Evolutionary conservation across 1,140 invertebrate genomes (phyloP).

Genomic region (Aphelinus atriplicis): DNA sequence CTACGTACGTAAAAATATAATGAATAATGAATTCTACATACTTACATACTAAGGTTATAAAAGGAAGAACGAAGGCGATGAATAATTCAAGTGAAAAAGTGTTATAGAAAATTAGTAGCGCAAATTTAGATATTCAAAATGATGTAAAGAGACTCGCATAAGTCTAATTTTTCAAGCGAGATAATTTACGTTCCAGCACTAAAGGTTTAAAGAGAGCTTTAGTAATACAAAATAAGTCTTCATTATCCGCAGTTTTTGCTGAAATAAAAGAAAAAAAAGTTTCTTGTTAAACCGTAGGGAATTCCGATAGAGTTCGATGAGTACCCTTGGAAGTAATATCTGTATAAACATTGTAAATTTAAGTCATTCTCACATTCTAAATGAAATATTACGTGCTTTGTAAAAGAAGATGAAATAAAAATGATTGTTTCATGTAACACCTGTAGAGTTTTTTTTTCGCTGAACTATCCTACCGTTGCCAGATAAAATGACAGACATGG

Average conservation of each 20-base stretch:
- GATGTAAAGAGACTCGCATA: conserved; percentile 8
- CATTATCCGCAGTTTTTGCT: conserved; percentile 28
- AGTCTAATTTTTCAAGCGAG: conserved; percentile 23
- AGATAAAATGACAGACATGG: too few species aligned
- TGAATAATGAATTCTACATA: conserved; percentile 24
- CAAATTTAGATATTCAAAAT: conserved; percentile 27
- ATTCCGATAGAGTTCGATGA: conserved; percentile 27
- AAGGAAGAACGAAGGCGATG: neutral
- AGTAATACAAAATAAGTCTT: conserved; percentile 6
- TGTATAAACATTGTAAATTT: conserved; percentile 29
- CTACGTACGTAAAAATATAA: conserved; percentile 24
- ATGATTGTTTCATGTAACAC: neutral
- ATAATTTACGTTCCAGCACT: conserved; percentile 27
- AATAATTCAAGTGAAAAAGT: conserved; percentile 4
- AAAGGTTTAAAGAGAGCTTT: conserved; percentile 20
- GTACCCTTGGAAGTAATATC: conserved; percentile 15
- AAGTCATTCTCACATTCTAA: conserved; percentile 30
- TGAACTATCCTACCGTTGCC: too few species aligned
- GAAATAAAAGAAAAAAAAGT: conserved; percentile 23
- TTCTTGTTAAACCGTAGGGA: conserved; percentile 21
- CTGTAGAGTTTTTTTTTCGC: neutral
- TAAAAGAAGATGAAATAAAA: neutral
- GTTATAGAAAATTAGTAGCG: conserved; percentile 33
- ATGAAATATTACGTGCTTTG: conserved; percentile 15
- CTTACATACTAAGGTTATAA: conserved; percentile 26